These are phyloP conservation scores for Ornithoptera alexandrae DNA, from an alignment of 2,888 invertebrate genomes.

Conservation along the genomic window DNA sequence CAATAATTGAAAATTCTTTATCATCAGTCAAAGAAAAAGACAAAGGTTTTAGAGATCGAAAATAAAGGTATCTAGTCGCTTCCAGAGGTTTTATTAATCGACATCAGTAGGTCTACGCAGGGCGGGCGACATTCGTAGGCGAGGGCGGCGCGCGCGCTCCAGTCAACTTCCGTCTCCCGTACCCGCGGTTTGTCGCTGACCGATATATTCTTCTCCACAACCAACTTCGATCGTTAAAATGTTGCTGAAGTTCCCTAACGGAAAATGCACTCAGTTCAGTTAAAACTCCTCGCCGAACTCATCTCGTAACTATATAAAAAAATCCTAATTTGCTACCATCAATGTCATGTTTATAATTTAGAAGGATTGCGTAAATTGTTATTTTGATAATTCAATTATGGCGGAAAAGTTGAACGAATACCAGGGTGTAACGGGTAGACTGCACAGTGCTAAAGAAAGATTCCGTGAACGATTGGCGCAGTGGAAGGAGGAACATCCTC, in stretches of 20 bases:
- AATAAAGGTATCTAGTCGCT: conserved; percentile 36
- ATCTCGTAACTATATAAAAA: background rate
- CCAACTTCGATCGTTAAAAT: conserved; percentile 33
- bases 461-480: conserved; percentile 81
- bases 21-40: too few species aligned
- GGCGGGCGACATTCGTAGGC: conserved; percentile 49
- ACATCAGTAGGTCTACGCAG: conserved; percentile 50
- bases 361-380: background rate
- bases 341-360: background rate
- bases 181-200: conserved; percentile 38
- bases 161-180: conserved; percentile 53
- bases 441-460: conserved; percentile 84
- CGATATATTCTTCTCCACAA: conserved; percentile 27
- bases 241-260: conserved; percentile 20
- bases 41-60: background rate
- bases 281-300: background rate
- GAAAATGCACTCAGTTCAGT: conserved; percentile 15
- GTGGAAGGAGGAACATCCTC: conserved; percentile 82
- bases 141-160: conserved; percentile 68
- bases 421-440: conserved; percentile 85
- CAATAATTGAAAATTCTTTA: too few species aligned
- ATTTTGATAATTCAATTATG: conserved; percentile 59
- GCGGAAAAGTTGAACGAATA: conserved; percentile 90
- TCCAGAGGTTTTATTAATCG: conserved; percentile 47
- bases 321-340: background rate